These are phyloP conservation scores for Melanostoma scalare DNA, from an alignment of 2,888 invertebrate genomes.

Conservation along the genomic window DNA sequence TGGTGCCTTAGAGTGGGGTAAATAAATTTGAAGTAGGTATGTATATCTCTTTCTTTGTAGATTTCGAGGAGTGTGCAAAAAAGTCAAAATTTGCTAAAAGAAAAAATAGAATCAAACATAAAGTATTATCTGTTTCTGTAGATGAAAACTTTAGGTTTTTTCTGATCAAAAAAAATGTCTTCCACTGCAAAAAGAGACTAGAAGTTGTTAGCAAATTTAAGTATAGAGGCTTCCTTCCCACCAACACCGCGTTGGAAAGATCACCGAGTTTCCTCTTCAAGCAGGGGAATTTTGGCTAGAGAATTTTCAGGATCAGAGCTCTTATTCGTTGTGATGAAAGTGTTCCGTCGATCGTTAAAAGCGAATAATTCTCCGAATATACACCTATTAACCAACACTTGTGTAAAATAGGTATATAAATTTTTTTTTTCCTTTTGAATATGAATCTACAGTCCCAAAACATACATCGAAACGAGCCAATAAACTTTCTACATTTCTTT, in stretches of 20 bases:
- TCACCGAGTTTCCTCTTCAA: no score
- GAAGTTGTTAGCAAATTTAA: no score
- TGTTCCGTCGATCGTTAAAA: slow-evolving; percentile 37
- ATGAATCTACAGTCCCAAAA: slow-evolving; percentile 30
- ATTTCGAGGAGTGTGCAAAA: slow-evolving; percentile 66
- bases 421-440: slow-evolving; percentile 31
- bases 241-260: no score
- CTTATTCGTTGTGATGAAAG: slow-evolving; percentile 55
- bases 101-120: slow-evolving; percentile 17
- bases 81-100: slow-evolving; percentile 45
- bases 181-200: slow-evolving; percentile 6
- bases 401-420: slow-evolving; percentile 33
- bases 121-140: slow-evolving; percentile 48
- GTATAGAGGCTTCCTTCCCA: no score
- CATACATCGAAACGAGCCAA: slow-evolving; percentile 67
- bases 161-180: slow-evolving; percentile 39
- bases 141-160: slow-evolving; percentile 34
- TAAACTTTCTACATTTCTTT: slow-evolving; percentile 65
- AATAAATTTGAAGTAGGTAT: slow-evolving; percentile 9
- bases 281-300: not conserved
- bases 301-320: slow-evolving; percentile 61
- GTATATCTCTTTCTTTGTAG: slow-evolving; percentile 46
- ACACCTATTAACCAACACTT: slow-evolving; percentile 1
- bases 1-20: slow-evolving; percentile 43
- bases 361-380: slow-evolving; percentile 32